A percentile compares a stretch with the other conserved stretches of the same genome.
Evolutionary conservation across 2,113 vertebrate genomes (phyloP).

Genomic region (rat (Rattus norvegicus)): GRCr8 NC_086032.1:38997501-38998000

Average conservation of each 20-base stretch:
- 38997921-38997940: neutral
- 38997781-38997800: neutral
- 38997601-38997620: neutral
- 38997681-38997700: neutral
- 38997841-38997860: neutral
- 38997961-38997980: neutral
- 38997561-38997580: neutral
- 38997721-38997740: neutral
- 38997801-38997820: neutral
- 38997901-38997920: no score
- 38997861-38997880: neutral
- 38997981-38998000: neutral
- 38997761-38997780: conserved; percentile 32
- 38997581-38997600: neutral
- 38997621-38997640: neutral
- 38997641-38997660: neutral
- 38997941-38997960: neutral
- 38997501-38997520: neutral
- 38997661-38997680: neutral
- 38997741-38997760: neutral
- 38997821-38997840: neutral
- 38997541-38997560: neutral
- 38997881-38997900: neutral
- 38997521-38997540: neutral
- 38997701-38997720: conserved; percentile 4